A percentile compares a stretch with the other conserved stretches of the same genome.
These are phyloP conservation scores for Falco biarmicus DNA, from an alignment of 2,797 vertebrate species.

Conservation along the genomic window DNA sequence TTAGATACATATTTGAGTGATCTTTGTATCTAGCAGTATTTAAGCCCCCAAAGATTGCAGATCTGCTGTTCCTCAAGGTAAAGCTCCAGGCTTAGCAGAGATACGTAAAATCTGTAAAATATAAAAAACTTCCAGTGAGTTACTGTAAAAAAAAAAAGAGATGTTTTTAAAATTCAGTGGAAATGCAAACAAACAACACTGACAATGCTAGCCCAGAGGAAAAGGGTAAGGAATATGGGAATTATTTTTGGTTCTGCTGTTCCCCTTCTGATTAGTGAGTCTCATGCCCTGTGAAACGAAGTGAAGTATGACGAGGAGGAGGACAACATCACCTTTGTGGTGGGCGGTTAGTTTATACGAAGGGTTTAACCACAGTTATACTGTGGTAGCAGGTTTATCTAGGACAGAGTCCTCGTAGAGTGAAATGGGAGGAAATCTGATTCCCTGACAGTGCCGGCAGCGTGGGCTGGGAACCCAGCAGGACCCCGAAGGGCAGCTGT, in stretches of 20 bases:
- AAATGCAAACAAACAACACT: neutral
- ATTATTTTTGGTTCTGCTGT: neutral
- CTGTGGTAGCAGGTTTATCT: neutral
- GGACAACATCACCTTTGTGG: neutral
- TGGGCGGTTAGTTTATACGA: neutral
- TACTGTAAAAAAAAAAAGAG: neutral
- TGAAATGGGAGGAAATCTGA: neutral
- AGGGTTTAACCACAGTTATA: neutral
- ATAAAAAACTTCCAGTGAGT: neutral
- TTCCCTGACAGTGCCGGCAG: neutral
- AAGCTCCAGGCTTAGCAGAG: neutral
- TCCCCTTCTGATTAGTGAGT: neutral
- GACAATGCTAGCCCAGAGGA: neutral
- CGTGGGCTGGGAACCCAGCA: neutral
- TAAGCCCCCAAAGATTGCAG: neutral
- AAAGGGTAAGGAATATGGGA: neutral
- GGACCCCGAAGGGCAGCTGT: conserved; percentile 7
- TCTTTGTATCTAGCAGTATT: neutral
- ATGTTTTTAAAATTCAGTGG: neutral
- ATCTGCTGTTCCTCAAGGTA: neutral
- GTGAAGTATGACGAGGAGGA: neutral
- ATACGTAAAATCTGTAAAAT: neutral
- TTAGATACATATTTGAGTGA: neutral
- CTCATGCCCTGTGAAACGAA: neutral
- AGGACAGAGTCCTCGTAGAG: neutral